A percentile compares a stretch with the other conserved stretches of the same genome.
These are phyloP conservation scores for Polypedilum vanderplanki DNA, from an alignment of 1,140 invertebrate genomes.

Conservation along the genomic window DNA sequence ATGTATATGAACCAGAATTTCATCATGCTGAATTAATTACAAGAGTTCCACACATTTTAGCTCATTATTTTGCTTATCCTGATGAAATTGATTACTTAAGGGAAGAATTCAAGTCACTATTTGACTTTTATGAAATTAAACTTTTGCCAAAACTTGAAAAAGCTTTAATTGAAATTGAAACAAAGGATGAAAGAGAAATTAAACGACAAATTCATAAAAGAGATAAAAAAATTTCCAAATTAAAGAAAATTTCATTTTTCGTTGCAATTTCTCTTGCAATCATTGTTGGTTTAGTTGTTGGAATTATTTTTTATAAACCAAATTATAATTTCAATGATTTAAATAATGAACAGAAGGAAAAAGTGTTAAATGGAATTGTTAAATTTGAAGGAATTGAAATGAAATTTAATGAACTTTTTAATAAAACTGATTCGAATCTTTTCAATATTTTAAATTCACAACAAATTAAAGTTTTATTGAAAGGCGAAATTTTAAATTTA, in stretches of 20 bases:
- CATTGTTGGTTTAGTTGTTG: no score
- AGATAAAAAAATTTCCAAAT: background rate
- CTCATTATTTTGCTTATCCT: background rate
- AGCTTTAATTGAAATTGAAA: background rate
- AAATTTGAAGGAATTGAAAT: no score
- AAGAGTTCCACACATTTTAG: background rate
- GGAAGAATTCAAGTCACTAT: background rate
- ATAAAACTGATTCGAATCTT: no score
- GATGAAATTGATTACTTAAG: background rate
- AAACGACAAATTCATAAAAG: background rate
- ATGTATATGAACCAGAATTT: background rate
- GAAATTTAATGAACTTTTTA: no score
- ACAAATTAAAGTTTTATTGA: no score
- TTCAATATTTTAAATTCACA: no score
- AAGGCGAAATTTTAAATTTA: no score
- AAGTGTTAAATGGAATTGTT: no score
- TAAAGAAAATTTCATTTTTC: background rate
- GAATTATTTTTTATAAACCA: no score
- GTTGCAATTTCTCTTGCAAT: no score
- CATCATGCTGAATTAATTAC: background rate
- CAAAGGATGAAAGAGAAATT: background rate
- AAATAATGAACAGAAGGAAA: no score
- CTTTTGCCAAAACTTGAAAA: background rate
- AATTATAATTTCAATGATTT: no score
- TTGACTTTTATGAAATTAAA: background rate